Conservation (phyloP, 2,888 invertebrate species). For the Meloe dianella region DNA sequence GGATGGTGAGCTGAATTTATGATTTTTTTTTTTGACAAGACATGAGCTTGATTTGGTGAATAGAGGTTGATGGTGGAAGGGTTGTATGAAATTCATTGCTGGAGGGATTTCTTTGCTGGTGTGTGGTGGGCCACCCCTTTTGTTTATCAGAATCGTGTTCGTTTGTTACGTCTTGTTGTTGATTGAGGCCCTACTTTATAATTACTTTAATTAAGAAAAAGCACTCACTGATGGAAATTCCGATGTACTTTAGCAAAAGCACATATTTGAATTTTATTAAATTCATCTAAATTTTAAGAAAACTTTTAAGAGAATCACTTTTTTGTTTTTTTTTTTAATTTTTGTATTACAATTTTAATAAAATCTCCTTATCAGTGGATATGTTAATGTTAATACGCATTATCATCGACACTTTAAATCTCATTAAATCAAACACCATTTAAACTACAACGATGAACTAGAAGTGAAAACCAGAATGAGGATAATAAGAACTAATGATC, state of each 20-base stretch:
- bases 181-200: conserved; percentile 50
- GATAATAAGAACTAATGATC: conserved; percentile 32
- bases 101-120: not conserved
- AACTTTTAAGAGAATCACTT: not conserved
- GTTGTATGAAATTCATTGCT: not conserved
- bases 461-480: conserved; percentile 22
- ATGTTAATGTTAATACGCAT: conserved; percentile 6
- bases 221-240: conserved; percentile 46
- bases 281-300: not conserved
- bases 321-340: too few relatives aligned
- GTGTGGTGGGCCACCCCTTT: conserved; percentile 5
- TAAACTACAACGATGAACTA: conserved; percentile 20
- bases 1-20: conserved; percentile 47
- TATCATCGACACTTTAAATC: conserved; percentile 14
- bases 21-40: conserved; percentile 48
- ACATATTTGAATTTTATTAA: conserved; percentile 38
- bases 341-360: not conserved
- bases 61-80: not conserved
- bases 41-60: conserved; percentile 38
- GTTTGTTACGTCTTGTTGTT: conserved; percentile 36
- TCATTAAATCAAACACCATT: conserved; percentile 23
- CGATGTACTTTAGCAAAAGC: conserved; percentile 42
- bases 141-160: conserved; percentile 16
- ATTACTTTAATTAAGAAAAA: conserved; percentile 54
- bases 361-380: not conserved